Base-by-base conservation (phyloP, 1,140 invertebrate genomes). In the Lucilia cuprina region DNA sequence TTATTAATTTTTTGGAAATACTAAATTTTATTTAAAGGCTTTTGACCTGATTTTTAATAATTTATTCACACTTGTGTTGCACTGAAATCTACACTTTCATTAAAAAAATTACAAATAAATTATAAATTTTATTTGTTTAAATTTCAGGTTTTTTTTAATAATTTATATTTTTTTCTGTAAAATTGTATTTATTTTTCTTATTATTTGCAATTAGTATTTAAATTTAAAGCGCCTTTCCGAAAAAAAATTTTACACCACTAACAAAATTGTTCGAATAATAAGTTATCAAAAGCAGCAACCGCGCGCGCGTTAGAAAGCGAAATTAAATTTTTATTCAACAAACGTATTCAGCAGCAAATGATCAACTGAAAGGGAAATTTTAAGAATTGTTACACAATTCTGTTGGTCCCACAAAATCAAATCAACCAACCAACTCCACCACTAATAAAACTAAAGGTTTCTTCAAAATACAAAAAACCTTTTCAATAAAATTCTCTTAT, bases 301-400 rank as follows among this genome's bases (percentile, higher is more conserved):
- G 7, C 41, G 41, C 41, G n/a, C 2, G 19, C 65, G 9, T 9
- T 21, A 19, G 65, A 70, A 70, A 70, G 65, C 65, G 65, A 70
- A 70, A 70, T 70, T 21, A n/a, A 70, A 25, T 21, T 70, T 21
- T 7, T 70, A 70, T 70, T 21, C 65, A 25, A 83, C 83, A 17
- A 78, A 50, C 83, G 83, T 49, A 84, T 84, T 84, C 83, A 84
- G 83, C 83, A 77, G 75, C 74, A 47, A 84, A 78, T 21, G 14
- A 70, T 13, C 49, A 84, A 84, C 83, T 84, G 83, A 84, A 84
- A 84, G 83, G 70, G 83, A 84, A 84, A 84, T 84, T 84, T 74
- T 74, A 41, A 83, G 65, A 83, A 83, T 74, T 83, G 30, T 80
- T 80, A 49, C 77, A 80, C 77, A 80, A 74, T 19, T n/a, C n/a